phyloP scores from a whole-genome alignment of 2,113 vertebrate genomes.

The Gymnogyps californianus region DNA sequence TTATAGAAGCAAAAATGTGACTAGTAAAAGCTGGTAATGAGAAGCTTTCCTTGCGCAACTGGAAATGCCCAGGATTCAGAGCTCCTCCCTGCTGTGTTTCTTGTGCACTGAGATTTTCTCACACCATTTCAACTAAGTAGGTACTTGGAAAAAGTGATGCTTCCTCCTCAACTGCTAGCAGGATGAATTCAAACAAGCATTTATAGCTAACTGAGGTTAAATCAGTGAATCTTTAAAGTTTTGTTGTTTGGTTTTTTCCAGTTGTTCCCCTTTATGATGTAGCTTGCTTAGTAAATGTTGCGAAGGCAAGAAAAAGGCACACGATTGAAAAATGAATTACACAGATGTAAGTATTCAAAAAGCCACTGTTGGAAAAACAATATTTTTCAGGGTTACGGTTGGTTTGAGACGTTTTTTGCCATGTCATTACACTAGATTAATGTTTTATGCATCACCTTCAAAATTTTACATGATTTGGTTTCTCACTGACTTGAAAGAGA shows the following conservation, averaged over 20 bases:
- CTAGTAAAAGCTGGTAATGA: not conserved
- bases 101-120: not conserved
- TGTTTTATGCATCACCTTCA: conserved; percentile 11
- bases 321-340: not conserved
- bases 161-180: not conserved
- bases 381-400: not conserved
- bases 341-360: conserved; percentile 15
- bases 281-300: not conserved
- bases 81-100: not conserved
- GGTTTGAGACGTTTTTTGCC: not conserved
- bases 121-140: not conserved
- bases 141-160: not conserved
- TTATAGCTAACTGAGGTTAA: not conserved
- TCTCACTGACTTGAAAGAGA: conserved; percentile 43
- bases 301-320: not conserved
- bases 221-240: not conserved
- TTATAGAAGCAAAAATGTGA: not conserved
- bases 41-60: not conserved
- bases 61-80: not conserved
- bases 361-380: not conserved
- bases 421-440: not conserved
- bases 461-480: conserved; percentile 27
- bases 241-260: not conserved
- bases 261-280: not conserved
- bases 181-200: not conserved